A percentile compares a stretch with the other conserved stretches of the same genome.
phyloP scores from a whole-genome alignment of 2,797 vertebrate species.

The Pantherophis vulpinus region DNA sequence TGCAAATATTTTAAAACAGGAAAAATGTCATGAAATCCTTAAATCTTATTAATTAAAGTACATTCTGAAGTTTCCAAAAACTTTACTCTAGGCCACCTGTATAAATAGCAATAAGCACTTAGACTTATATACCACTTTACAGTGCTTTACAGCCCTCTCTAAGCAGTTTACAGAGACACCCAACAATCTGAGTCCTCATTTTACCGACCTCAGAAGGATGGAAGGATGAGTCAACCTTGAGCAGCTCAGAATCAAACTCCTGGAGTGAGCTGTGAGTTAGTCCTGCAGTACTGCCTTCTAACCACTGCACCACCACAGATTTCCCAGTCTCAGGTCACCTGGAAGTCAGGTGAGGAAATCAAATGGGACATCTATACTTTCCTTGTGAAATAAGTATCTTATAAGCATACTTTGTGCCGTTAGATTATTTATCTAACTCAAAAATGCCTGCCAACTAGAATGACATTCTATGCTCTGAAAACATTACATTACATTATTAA shows the following conservation, averaged over 20 bases:
- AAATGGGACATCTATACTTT: neutral
- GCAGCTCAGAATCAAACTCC: no score
- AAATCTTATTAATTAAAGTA: neutral
- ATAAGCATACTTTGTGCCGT: neutral
- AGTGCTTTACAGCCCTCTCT: no score
- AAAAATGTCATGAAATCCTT: neutral
- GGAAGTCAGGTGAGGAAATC: neutral
- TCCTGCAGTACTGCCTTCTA: no score
- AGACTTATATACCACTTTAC: no score
- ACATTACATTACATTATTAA: neutral
- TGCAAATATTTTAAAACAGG: neutral
- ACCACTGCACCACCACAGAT: no score
- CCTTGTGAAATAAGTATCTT: neutral
- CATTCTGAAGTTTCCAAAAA: neutral
- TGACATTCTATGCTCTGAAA: neutral
- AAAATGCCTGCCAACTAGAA: neutral
- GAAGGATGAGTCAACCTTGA: no score
- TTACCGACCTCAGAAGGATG: no score
- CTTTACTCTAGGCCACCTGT: neutral
- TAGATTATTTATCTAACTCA: neutral
- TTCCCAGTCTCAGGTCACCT: neutral
- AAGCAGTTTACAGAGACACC: no score
- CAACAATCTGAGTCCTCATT: no score
- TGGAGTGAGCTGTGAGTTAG: no score
- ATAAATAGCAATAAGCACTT: neutral